Base-by-base conservation (phyloP, 2,888 invertebrate species). In the Keiferia lycopersicella region DNA sequence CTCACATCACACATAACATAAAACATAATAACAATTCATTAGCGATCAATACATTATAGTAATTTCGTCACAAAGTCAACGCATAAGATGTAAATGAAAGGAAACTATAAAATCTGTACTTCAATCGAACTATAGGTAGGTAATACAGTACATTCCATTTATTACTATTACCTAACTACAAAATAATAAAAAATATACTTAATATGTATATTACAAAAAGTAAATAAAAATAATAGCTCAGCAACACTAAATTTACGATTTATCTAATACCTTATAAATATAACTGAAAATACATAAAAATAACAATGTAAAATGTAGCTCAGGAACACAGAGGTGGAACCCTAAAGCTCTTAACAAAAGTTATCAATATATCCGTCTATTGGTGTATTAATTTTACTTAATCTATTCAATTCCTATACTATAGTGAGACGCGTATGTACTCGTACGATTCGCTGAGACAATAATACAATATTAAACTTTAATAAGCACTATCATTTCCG, bases 391-490 rank as follows among this genome's bases (percentile, higher is more conserved):
- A 79, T 79, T 87, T 86, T 81, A 83, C 88, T 88, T 90, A 89
- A 74, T 76, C 88, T 88, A 90, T 82, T 91, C 90, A 91, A 91
- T 91, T 91, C 91, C 91, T 90, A 91, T 79, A 76, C 85, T 88
- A 87, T 77, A 80, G 78, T 79, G 83, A 79, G 81, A 79, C 80
- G 80, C 81, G 73, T 73, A 67, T 68, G 70, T 66, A 68, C 72
- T 62, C 68, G 67, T 65, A 61, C 64, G 64, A 67, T 67, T 59
- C 62, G 67, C 71, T 68, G 65, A 66, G 66, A 68, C 64, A 62
- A 66, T 66, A 66, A 70, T 67, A 69, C 65, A 67, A 73, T 74
- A 70, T 61, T 62, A 51, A 34, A 59, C 20, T 73, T 73, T 74
- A 77, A 80, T 74, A 77, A 80, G 80, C 80, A 77, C 78, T 78